Base-by-base conservation (phyloP, 2,113 vertebrate species). In the Forbesichthys agassizii region DNA sequence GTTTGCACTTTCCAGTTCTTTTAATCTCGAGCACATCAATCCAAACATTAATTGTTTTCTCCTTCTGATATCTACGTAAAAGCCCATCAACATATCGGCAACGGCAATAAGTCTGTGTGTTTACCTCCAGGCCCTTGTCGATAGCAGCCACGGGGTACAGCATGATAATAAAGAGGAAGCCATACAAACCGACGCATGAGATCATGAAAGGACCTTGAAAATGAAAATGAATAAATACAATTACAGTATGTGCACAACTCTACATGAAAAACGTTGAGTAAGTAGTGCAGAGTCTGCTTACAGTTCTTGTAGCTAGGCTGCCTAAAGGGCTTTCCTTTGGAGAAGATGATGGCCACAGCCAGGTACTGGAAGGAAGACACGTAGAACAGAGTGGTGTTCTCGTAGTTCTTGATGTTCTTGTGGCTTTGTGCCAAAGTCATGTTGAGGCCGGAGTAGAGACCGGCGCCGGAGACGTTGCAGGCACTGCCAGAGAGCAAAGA, bases 321-420 rank as follows among this genome's bases (percentile, higher is more conserved):
- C 75, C 98, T 93, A 86, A 99, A 99, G 53, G 98, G 98, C 74
- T 95, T 98, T 75, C 98, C 98, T 85, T 99, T 99, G 85, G 96
- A 96, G 91, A 99, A 99, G 59, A 95, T 84, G 52, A 99, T 80
- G 76, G 97, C 97, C 63, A 99, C 95, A 36, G 92, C 94, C 92
- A 99, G 91, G 90, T 99, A 99, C 90, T 99, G 98, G 90, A 99
- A 99, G 74, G 93, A 91, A 75, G 98, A 98, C 88, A 99, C 89
- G 82, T 94, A 99, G 92, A 99, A 99, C 61, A 99, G 90, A 27
- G 96, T 96, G 71, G 96, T 99, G 91, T 98, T 99, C 91, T 99
- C 97, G 9, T 95, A 97, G 86, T 95, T 98, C 75, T 66, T 86
- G 84, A 98, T 98, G 89, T 89, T 90, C 68, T 95, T 92, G 88